These are phyloP conservation scores for Sinentomon sp. DNA, from an alignment of 2,888 invertebrate species.

Conservation along the genomic window DNA sequence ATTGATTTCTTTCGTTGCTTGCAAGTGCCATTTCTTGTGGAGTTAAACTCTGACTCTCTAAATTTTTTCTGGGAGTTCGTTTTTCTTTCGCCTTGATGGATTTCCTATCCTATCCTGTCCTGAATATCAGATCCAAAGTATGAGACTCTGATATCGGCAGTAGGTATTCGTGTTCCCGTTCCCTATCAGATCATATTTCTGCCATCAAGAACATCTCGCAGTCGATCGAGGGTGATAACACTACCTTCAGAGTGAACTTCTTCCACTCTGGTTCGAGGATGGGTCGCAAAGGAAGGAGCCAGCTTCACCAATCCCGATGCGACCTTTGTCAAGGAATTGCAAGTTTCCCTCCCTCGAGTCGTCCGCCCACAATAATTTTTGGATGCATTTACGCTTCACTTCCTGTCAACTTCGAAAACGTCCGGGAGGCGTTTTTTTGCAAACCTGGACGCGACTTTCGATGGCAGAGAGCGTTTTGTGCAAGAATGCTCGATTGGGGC, in stretches of 20 bases:
- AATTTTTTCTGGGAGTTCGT: too few species aligned
- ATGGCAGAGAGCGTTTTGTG: too few species aligned
- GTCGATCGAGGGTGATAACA: constrained; percentile 95
- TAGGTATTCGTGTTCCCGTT: constrained; percentile 81
- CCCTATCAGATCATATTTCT: constrained; percentile 97
- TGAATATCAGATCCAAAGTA: constrained; percentile 63
- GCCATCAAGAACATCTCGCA: constrained; percentile 97
- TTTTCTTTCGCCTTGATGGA: too few species aligned
- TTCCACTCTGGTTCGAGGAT: constrained; percentile 94
- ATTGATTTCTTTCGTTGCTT: too few species aligned
- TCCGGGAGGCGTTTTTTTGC: too few species aligned
- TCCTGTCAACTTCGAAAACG: too few species aligned
- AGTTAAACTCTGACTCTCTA: too few species aligned
- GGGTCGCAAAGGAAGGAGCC: constrained; percentile 71
- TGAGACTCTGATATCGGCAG: constrained; percentile 90
- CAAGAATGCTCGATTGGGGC: too few species aligned
- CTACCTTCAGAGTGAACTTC: constrained; percentile 88
- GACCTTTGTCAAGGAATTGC: constrained; percentile 93
- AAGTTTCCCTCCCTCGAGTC: constrained; percentile 25
- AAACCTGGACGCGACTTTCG: too few species aligned
- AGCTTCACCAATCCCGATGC: constrained; percentile 82
- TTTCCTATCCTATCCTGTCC: constrained; percentile 7
- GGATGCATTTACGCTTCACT: constrained; percentile 4
- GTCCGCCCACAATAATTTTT: too few species aligned
- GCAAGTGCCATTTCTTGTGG: too few species aligned